Evolutionary conservation across 2,113 vertebrate genomes (phyloP), one percentile per base, ranked within the genome.

Genomic region (Elephantulus edwardii): DNA sequence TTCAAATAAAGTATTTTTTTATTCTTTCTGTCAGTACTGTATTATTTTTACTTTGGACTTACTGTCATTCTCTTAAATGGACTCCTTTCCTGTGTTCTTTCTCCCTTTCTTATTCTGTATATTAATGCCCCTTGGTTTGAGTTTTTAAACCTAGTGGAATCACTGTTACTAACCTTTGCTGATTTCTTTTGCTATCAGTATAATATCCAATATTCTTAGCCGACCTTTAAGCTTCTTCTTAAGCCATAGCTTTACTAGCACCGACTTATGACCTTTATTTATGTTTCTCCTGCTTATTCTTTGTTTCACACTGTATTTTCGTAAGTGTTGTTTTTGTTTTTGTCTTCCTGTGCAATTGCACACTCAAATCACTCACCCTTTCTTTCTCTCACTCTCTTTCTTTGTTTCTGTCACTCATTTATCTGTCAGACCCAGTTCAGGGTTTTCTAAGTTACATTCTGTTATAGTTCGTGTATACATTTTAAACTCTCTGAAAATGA

Each of bases 311-410:
- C 38, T 48, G 0, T 85, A 40, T 87, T 92, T 91, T 91, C 54
- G 93, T 19, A 90, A 33, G 44, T 82, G 82, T 90, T 81, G 40
- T 30, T n/a, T 95, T 89, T 78, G 78, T 88, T 93, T 8, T n/a
- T 93, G 19, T 30, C 89, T 89, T 91, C 19, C 33, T 85, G n/a
- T n/a, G 10, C 26, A 60, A 0, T 68, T 17, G 86, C 56, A 79
- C 91, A 19, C 56, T 88, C 48, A 42, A n/a, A n/a, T 38, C 66
- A 86, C 91, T 6, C 24, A 48, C 60, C 46, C 20, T 71, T 7
- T 9, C 40, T 44, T 35, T 70, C 4, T 70, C 58, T 28, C 60
- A 12, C 30, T 33, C 60, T 86, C 66, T 10, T 50, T 10, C 48
- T 10, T 8, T 58, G n/a, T n/a, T n/a, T n/a, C n/a, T n/a, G n/a